These are phyloP conservation scores for Drosophila elegans DNA, from an alignment of 1,140 invertebrate species.

Conservation along the genomic window DNA sequence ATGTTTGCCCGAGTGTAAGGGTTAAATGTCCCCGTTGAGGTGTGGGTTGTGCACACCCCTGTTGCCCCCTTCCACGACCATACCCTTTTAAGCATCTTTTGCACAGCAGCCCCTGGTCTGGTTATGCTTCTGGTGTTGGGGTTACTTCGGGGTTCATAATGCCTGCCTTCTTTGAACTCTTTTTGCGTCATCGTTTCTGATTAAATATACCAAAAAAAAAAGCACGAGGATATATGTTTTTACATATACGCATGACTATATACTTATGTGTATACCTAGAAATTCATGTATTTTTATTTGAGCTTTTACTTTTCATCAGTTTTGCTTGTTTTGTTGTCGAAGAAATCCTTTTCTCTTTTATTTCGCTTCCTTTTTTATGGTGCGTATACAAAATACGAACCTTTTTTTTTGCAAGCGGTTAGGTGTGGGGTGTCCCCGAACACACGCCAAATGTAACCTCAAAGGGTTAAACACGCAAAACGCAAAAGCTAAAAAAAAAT, in stretches of 20 bases:
- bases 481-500: conserved; percentile 77
- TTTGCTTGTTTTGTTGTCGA: conserved; percentile 56
- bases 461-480: conserved; percentile 83
- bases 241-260: conserved; percentile 12
- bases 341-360: conserved; percentile 73
- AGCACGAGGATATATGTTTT: conserved; percentile 34
- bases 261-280: conserved; percentile 27
- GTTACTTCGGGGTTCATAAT: conserved; percentile 53
- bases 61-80: background rate
- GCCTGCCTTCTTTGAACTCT: conserved; percentile 60
- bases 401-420: conserved; percentile 54
- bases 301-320: conserved; percentile 77
- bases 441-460: conserved; percentile 82
- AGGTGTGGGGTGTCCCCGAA: conserved; percentile 37
- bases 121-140: conserved; percentile 27
- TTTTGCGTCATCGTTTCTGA: conserved; percentile 78
- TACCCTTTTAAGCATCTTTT: background rate
- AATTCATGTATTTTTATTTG: conserved; percentile 68
- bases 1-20: conserved; percentile 41
- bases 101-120: conserved; percentile 28
- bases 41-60: conserved; percentile 40
- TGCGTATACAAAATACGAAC: conserved; percentile 73
- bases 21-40: conserved; percentile 40
- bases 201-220: conserved; percentile 65
- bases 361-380: conserved; percentile 56